Conservation (phyloP, 1,140 invertebrate species). For the Procambarus virginalis region DNA sequence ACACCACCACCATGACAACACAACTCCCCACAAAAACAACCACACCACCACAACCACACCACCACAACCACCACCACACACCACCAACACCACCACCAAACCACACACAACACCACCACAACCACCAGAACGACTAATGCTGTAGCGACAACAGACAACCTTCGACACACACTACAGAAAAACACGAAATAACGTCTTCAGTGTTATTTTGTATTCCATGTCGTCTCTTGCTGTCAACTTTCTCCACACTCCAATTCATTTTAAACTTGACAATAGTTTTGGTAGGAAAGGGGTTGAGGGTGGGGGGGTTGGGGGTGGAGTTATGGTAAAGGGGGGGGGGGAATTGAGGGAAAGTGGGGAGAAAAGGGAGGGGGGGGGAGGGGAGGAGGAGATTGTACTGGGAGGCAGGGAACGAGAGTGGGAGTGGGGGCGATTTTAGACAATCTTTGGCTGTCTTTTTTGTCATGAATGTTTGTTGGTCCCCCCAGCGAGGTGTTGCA, state of each 20-base stretch:
- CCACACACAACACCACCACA: background rate
- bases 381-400: too few species aligned
- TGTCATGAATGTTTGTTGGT: background rate
- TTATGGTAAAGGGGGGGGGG: too few species aligned
- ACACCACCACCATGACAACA: background rate
- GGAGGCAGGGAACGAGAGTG: too few species aligned
- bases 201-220: background rate
- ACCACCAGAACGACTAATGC: background rate
- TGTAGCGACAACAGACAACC: background rate
- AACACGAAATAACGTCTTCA: background rate
- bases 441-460: background rate
- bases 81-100: background rate
- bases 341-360: background rate
- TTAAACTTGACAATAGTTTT: constrained; percentile 12
- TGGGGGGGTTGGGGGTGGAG: too few species aligned
- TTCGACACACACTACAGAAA: background rate
- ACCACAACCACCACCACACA: too few species aligned
- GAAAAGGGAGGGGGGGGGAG: background rate
- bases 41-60: too few species aligned
- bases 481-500: too few species aligned
- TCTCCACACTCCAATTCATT: background rate
- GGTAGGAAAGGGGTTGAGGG: background rate
- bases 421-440: background rate
- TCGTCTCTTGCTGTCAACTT: background rate
- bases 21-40: background rate